Evolutionary conservation across 1,140 invertebrate genomes (phyloP), one percentile per base, ranked within the genome.

Genomic region (Drosophila melanica): DNA sequence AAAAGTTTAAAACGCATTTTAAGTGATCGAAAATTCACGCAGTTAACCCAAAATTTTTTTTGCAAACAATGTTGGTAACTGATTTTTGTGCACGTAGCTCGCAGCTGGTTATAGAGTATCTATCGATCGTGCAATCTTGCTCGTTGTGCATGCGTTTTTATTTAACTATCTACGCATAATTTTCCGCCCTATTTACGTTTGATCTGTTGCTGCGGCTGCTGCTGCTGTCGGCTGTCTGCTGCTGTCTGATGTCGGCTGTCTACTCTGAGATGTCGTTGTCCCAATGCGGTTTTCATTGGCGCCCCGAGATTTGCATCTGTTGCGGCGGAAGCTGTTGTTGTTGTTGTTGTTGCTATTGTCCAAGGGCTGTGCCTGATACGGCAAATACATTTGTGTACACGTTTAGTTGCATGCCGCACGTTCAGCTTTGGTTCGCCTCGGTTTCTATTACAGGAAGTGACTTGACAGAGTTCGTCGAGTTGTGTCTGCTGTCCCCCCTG

Each of bases 391-490:
- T 64, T 66, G 68, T 35, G 47, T 50, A 71, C 57, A 72, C 78
- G 59, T 63, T 62, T 37, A 45, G 73, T 53, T 79, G 82, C 82
- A 82, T 89, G 79, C 58, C 37, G 68, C 59, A 75, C 59, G 53
- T 50, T 20, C 53, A 10, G n/a, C 8, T 58, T 20, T 44, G 39
- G 8, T 14, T 44, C 27, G 47, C 30, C 33, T 63, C 64, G 76
- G 79, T 76, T 87, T 87, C 82, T 87, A 89, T 87, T 79, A 79
- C 82, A 87, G 84, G 84, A 87, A 87, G 82, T 89, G 79, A 89
- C 71, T 79, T 85, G 82, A 87, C 82, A 77, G 84, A 62, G 72
- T 75, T 75, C 67, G 45, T 70, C 57, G 20, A 23, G 20, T 67
- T 27, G 27, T 27, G 27, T 27, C 27, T 7, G 27, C 27, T 7